These are phyloP conservation scores for Micrasema longulum DNA, from an alignment of 1,140 invertebrate genomes.

Conservation along the genomic window DNA sequence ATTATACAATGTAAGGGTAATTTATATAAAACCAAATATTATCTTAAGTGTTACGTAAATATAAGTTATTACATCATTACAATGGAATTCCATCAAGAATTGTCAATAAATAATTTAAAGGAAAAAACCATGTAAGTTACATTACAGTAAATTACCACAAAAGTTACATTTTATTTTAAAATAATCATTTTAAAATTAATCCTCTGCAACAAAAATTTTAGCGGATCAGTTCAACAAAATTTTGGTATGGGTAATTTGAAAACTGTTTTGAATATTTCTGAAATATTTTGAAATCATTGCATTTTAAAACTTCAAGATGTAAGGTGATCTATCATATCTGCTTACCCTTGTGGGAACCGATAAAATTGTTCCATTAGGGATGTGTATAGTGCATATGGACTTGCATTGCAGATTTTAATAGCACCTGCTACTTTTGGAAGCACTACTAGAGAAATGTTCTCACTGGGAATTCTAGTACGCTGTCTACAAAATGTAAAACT, in stretches of 20 bases:
- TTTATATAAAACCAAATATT: too few species aligned
- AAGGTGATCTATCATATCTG: constrained; percentile 13
- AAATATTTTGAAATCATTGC: background rate
- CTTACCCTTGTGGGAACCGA: constrained; percentile 21
- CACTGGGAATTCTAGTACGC: background rate
- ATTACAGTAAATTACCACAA: too few species aligned
- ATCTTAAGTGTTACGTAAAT: too few species aligned
- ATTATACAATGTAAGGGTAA: too few species aligned
- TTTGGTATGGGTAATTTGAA: background rate
- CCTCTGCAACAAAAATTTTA: background rate
- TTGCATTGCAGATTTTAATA: constrained; percentile 15
- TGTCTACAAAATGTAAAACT: too few species aligned
- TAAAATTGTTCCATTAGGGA: background rate
- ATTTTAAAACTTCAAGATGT: background rate
- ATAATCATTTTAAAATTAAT: background rate
- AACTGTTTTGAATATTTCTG: background rate
- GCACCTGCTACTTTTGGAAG: constrained; percentile 6
- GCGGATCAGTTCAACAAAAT: background rate
- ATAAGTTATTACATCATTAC: too few species aligned
- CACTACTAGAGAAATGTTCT: background rate
- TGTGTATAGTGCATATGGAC: background rate
- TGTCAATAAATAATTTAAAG: too few species aligned
- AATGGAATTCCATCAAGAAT: too few species aligned
- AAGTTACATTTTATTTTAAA: background rate
- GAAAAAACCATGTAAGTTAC: too few species aligned